phyloP scores from a whole-genome alignment of 2,797 vertebrate species.

The Cuniculus paca region DNA sequence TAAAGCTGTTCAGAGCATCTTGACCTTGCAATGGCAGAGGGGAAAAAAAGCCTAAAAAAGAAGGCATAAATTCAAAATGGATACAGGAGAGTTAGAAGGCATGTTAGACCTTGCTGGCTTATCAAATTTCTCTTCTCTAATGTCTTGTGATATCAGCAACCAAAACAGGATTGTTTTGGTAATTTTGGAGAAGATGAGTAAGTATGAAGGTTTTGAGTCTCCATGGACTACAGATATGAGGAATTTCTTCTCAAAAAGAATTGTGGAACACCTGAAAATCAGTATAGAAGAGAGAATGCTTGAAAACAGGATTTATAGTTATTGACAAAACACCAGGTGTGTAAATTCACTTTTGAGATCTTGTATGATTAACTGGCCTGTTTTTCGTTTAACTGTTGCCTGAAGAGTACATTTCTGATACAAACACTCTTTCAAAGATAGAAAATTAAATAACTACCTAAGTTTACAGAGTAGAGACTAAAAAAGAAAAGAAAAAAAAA shows the following conservation, averaged over 20 bases:
- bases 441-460: slow-evolving; percentile 52
- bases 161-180: not conserved
- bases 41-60: not conserved
- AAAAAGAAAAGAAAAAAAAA: not conserved
- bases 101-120: not conserved
- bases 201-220: not conserved
- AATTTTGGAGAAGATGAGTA: not conserved
- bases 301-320: slow-evolving; percentile 23
- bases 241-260: not conserved
- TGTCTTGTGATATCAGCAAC: not conserved
- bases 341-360: slow-evolving; percentile 16
- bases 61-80: not conserved
- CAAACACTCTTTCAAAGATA: slow-evolving; percentile 20
- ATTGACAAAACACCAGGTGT: slow-evolving; percentile 46
- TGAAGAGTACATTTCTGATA: slow-evolving; percentile 54
- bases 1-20: not conserved
- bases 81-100: not conserved
- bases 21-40: not conserved
- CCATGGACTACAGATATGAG: not conserved
- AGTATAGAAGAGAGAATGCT: not conserved
- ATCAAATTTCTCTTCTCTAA: not conserved
- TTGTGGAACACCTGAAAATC: not conserved
- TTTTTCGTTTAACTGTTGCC: slow-evolving; percentile 28
- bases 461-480: not conserved
- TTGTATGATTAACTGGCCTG: not conserved